Base-by-base conservation (phyloP, 2,113 vertebrate species). In the Melanerpes formicivorus region DNA sequence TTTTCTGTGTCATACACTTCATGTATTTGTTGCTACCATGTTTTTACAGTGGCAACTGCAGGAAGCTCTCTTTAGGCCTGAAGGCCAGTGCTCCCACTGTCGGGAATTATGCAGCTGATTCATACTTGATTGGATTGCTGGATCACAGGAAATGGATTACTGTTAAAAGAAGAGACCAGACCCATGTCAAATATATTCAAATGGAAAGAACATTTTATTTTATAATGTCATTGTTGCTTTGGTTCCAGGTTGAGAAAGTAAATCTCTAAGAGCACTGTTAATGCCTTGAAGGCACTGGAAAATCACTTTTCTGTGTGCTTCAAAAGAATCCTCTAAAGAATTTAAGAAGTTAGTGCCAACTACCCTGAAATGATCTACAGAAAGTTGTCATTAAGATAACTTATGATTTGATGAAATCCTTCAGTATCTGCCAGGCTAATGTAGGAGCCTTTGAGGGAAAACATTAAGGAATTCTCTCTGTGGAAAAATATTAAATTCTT, bases 251-350 rank as follows among this genome's bases (percentile, higher is more conserved):
- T 83, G 69, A 94, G 32, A 83, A 88, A 93, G 70, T 66, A 94
- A 80, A 80, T 83, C 60, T 95, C 55, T 87, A 40, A 71, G 59
- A 95, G 14, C 59, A 86, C 56, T 85, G 18, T 67, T 71, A 65
- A 93, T 40, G 70, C 81, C 63, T 88, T 74, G 60, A n/a, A 90
- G 62, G 63, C 70, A 80, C 63, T 82, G 11, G 58, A 95, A 94
- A 96, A 93, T 94, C 76, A 63, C 74, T 90, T 90, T 89, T 93
- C 63, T 82, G 4, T 80, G 40, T 65, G 67, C 69, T 94, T 88
- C 55, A 93, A 84, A 90, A 89, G 79, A 93, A 93, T 63, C 26
- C 50, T 96, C 87, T 84, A 58, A 93, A 92, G 54, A 86, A 84
- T 93, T 84, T 83, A 84, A 82, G 63, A 94, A 94, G 95, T 90